Evolutionary conservation across 2,113 vertebrate species (phyloP).

Genomic region (Chaetorhynchus papuensis): DNA sequence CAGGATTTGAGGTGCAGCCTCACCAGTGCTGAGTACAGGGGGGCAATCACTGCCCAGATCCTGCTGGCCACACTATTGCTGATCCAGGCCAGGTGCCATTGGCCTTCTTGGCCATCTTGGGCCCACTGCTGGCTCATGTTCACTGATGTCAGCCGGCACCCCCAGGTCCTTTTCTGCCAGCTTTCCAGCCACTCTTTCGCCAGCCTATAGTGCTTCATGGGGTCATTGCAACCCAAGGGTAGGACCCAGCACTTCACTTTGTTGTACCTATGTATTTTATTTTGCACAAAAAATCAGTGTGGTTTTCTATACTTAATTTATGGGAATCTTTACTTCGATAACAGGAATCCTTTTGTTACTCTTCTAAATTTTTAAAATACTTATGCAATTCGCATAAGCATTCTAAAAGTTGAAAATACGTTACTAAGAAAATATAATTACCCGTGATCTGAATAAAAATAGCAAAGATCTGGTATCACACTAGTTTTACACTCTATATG

Average conservation of each 20-base stretch:
- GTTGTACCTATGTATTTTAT: not conserved
- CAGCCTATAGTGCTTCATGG: too few species aligned
- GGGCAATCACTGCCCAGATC: rapidly evolving
- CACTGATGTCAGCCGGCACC: too few species aligned
- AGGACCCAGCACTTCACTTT: not conserved
- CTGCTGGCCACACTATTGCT: rapidly evolving
- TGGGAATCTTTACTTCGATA: not conserved
- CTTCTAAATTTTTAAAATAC: not conserved
- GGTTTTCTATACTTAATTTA: not conserved
- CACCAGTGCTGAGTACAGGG: rapidly evolving
- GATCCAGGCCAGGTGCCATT: not conserved
- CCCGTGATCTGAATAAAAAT: not conserved
- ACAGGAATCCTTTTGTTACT: not conserved
- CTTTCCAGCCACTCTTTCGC: not conserved
- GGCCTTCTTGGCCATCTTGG: not conserved
- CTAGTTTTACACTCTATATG: not conserved
- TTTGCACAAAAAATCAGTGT: not conserved
- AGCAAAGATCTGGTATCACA: not conserved
- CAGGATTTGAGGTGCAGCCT: not conserved
- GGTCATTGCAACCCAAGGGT: not conserved
- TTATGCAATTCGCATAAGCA: not conserved
- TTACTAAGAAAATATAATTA: not conserved
- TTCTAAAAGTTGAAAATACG: not conserved
- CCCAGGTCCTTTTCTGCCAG: not conserved
- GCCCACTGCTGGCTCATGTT: too few species aligned